Percentiles rank a stretch among this genome's conserved stretches.
These are phyloP conservation scores for Anolis sagrei DNA, from an alignment of 2,113 vertebrate species.

Conservation along the genomic window DNA sequence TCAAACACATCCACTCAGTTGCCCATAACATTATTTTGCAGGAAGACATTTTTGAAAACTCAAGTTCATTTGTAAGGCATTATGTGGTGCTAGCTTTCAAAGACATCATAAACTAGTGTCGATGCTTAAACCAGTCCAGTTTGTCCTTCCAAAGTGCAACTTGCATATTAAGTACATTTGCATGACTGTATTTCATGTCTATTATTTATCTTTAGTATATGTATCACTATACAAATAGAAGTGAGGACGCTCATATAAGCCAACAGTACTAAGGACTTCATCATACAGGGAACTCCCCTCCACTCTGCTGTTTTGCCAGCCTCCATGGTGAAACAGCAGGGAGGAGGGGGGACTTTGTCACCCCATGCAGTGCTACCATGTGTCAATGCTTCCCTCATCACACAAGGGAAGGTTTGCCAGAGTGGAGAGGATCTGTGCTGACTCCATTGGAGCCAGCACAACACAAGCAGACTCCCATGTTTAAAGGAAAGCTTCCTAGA, in stretches of 20 bases:
- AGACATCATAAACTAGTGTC: not conserved
- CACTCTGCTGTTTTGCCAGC: too few relatives aligned
- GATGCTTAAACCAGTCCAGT: not conserved
- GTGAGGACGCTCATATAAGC: not conserved
- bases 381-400: too few relatives aligned
- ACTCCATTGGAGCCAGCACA: too few relatives aligned
- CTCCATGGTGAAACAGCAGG: too few relatives aligned
- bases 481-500: too few relatives aligned
- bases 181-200: not conserved
- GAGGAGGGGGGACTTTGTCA: too few relatives aligned
- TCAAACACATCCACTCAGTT: not conserved
- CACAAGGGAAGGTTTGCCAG: too few relatives aligned
- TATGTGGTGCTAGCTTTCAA: not conserved
- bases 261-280: not conserved
- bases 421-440: too few relatives aligned
- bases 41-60: not conserved
- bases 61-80: constrained; percentile 13
- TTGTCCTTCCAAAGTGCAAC: not conserved
- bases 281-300: too few relatives aligned
- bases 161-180: not conserved
- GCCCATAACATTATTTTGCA: constrained; percentile 10
- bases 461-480: too few relatives aligned
- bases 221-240: not conserved
- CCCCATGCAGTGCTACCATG: too few relatives aligned
- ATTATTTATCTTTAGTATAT: not conserved